Base-by-base conservation (phyloP, 2,113 vertebrate genomes). In the Nicator chloris region DNA sequence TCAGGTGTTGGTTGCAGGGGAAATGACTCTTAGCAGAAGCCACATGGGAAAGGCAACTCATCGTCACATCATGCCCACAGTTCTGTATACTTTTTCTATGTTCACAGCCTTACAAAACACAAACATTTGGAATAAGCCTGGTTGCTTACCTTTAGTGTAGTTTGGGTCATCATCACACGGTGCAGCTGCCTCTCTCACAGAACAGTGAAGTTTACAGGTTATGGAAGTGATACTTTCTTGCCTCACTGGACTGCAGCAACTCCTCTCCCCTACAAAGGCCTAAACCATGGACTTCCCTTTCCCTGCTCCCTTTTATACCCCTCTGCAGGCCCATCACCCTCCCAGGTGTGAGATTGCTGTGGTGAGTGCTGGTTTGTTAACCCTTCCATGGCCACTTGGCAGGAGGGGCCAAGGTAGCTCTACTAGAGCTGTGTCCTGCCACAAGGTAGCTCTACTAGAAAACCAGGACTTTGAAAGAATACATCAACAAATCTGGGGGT, bases 161-260 rank as follows among this genome's bases (percentile, higher is more conserved):
- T 22, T 7, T 3, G 30, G 45, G 14, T 53, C 21, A 18, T 28
- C 28, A 21, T 37, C 45, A 19, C 0, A 0, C 33, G 4, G 16
- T 13, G 17, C 17, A 26, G 12, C 40, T 51, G 81, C 31, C n/a
- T 45, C 81, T 66, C 57, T 61, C 26, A 4, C 15, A 50, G 37
- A 31, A 9, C 0, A 0, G 11, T 5, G 10, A 31, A 21, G 23
- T 15, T 77, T 6, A 19, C 3, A 15, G 20, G 3, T 40, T 10
- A 7, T 2, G 30, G 51, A 63, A 37, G 17, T 30, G 22, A 19
- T 75, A 54, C 10, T 71, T 51, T 31, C 13, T 26, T 49, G 11
- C 31, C 45, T 45, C 8, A 3, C 6, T 64, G 26, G 6, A 17
- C 65, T 68, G 4, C 6, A 71, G 1, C 6, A 88, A 3, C n/a